Percentiles rank a stretch among this genome's conserved stretches.
phyloP scores from a whole-genome alignment of 2,113 vertebrate species.

The Trogon melanurus region DNA sequence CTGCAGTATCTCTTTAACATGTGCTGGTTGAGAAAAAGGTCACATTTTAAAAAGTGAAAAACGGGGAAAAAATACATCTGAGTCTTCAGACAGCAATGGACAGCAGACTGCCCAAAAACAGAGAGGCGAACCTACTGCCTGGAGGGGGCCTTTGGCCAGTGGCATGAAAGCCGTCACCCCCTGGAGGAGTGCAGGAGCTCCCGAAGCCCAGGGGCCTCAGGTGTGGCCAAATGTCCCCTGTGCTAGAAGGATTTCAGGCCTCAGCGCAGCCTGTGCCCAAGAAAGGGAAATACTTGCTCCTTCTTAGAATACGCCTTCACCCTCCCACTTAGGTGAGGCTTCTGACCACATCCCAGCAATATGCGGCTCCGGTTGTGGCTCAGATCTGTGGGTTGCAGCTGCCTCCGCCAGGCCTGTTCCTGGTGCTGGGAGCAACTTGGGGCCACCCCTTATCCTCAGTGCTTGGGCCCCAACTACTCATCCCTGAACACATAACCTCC shows the following conservation, averaged over 20 bases:
- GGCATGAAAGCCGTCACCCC: constrained; percentile 18
- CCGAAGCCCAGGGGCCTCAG: background rate
- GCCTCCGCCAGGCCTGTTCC: background rate
- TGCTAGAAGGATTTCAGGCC: constrained; percentile 12
- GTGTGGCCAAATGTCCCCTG: background rate
- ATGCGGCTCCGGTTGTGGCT: background rate
- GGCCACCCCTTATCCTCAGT: background rate
- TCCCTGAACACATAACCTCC: background rate
- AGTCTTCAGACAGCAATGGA: constrained; percentile 59
- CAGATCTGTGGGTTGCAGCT: background rate
- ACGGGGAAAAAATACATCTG: constrained; percentile 61
- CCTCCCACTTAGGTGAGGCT: background rate
- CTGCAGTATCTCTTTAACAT: constrained; percentile 72
- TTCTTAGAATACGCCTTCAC: constrained; percentile 11
- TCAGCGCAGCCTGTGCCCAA: background rate
- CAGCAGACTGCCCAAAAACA: constrained; percentile 57
- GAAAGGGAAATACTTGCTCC: constrained; percentile 31
- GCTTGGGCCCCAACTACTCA: background rate
- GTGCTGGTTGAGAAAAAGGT: constrained; percentile 65
- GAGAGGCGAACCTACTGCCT: constrained; percentile 51
- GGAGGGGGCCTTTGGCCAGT: constrained; percentile 36
- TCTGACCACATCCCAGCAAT: background rate
- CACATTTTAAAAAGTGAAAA: constrained; percentile 73
- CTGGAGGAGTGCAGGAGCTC: constrained; percentile 9
- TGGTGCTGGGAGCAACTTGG: constrained; percentile 24